Evolutionary conservation across 1,140 invertebrate genomes (phyloP).

Genomic region (Stegodyphus mimosarum): DNA sequence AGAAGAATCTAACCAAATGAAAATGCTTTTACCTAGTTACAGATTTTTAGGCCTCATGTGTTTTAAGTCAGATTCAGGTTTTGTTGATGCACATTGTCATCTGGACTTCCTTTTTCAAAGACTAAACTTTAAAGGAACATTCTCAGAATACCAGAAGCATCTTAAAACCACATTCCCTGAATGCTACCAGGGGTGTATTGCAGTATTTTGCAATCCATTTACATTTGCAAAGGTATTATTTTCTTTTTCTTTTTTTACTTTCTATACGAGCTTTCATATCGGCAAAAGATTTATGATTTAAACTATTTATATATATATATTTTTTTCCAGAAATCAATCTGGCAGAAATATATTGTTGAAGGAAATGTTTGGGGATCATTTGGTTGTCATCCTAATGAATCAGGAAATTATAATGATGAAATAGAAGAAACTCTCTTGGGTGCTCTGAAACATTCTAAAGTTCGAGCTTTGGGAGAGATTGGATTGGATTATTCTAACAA

Average conservation of each 20-base stretch:
- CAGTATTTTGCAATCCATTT: constrained; percentile 69
- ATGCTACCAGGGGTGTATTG: constrained; percentile 68
- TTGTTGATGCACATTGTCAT: constrained; percentile 70
- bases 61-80: constrained; percentile 52
- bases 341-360: constrained; percentile 65
- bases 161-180: constrained; percentile 65
- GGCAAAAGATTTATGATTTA: too few relatives aligned
- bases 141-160: constrained; percentile 62
- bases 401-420: constrained; percentile 65
- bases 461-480: constrained; percentile 93
- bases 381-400: constrained; percentile 71
- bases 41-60: too few relatives aligned
- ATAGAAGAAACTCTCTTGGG: constrained; percentile 64
- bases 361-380: constrained; percentile 69
- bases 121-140: constrained; percentile 62
- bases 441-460: constrained; percentile 73
- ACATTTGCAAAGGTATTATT: constrained; percentile 63
- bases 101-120: constrained; percentile 68
- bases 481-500: constrained; percentile 93
- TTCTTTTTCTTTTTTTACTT: too few relatives aligned
- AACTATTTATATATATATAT: too few relatives aligned
- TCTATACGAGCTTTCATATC: too few relatives aligned
- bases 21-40: too few relatives aligned
- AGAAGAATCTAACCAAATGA: too few relatives aligned
- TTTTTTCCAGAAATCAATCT: constrained; percentile 23